These are phyloP conservation scores for Aegotheles bennettii DNA, from an alignment of 2,113 vertebrate species.

Conservation along the genomic window DNA sequence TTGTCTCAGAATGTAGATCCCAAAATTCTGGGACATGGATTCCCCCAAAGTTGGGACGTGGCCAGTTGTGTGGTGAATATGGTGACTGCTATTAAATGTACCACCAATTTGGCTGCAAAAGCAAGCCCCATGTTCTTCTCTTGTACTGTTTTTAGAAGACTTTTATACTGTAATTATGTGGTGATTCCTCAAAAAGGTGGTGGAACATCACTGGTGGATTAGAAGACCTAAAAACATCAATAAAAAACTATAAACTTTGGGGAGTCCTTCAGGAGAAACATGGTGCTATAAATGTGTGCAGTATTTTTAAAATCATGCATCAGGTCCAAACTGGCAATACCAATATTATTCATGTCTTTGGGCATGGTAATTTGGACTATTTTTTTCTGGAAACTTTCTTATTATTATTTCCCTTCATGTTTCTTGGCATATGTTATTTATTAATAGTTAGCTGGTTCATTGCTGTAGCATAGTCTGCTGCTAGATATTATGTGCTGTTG, in stretches of 20 bases:
- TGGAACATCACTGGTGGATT: not conserved
- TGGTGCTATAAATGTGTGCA: not conserved
- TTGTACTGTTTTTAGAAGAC: not conserved
- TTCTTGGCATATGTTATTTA: not conserved
- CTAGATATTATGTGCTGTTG: not conserved
- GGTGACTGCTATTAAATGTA: not conserved
- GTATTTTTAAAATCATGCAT: not conserved
- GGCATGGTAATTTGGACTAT: not conserved
- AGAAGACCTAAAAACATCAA: not conserved
- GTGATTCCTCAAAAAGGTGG: not conserved
- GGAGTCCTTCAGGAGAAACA: not conserved
- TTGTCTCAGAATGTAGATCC: not conserved
- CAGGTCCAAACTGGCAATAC: not conserved
- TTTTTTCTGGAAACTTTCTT: slow-evolving; percentile 9
- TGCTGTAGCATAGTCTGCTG: not conserved
- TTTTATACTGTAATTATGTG: accelerated
- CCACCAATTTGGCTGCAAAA: not conserved
- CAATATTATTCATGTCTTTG: not conserved
- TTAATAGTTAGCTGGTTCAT: not conserved
- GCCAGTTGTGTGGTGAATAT: not conserved
- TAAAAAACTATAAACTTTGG: not conserved
- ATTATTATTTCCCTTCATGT: not conserved
- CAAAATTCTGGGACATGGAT: not conserved
- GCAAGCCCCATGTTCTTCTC: not conserved
- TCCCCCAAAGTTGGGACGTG: not conserved